Evolutionary conservation across 2,113 vertebrate genomes (phyloP).

Genomic region (Centropus unirufus): DNA sequence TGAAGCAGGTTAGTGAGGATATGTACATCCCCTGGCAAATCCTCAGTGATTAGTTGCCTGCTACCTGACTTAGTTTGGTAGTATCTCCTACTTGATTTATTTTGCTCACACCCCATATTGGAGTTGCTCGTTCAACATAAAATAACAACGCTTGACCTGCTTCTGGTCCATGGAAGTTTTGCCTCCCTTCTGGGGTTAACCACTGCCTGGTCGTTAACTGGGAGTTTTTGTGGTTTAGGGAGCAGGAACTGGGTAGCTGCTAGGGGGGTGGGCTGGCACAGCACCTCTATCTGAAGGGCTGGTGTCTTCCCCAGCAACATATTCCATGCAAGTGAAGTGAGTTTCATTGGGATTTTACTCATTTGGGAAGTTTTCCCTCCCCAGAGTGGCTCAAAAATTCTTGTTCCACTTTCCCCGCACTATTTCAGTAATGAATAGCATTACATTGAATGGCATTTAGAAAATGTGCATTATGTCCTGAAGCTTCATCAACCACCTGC

Average conservation of each 20-base stretch:
- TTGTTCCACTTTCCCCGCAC: background rate
- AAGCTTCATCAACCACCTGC: background rate
- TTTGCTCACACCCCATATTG: background rate
- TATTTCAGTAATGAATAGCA: background rate
- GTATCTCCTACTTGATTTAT: background rate
- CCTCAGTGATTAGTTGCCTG: background rate
- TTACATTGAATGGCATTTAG: background rate
- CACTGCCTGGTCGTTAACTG: too few relatives aligned
- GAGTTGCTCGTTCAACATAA: background rate
- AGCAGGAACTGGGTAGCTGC: background rate
- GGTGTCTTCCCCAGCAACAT: accelerated
- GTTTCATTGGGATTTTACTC: background rate
- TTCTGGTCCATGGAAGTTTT: background rate
- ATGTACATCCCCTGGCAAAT: background rate
- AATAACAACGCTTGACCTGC: background rate
- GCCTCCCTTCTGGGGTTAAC: background rate
- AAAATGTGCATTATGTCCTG: background rate
- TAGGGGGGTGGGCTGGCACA: accelerated
- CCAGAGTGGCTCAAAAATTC: background rate
- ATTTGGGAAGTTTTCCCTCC: background rate
- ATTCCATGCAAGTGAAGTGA: accelerated
- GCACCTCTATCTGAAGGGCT: accelerated
- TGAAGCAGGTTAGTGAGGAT: background rate
- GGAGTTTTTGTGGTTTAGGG: accelerated
- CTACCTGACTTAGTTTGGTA: background rate